Base-by-base conservation (phyloP, 2,113 vertebrate genomes). In the Erythrocebus patas region DNA sequence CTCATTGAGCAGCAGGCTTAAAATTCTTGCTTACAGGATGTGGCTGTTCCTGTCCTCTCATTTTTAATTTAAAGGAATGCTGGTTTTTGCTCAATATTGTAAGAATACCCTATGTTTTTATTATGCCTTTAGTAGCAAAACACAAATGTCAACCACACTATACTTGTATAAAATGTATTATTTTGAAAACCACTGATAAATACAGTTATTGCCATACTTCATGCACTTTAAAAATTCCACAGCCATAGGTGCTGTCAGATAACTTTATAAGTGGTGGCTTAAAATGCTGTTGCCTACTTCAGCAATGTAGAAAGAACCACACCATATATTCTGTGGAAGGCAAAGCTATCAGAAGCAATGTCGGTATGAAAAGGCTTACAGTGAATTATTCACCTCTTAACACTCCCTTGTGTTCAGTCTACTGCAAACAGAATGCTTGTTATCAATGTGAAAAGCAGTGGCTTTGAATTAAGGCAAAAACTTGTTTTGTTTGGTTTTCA, bases 311-410 rank as follows among this genome's bases (percentile, higher is more conserved):
- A 89, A 96, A 95, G 96, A 96, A 96, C 92, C 72, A 94, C 72
- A 96, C 92, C 76, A 95, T 98, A 95, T 97, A 97, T 98, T 97
- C 96, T 96, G 73, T 93, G 43, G 94, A 93, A 98, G 96, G 95
- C 87, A 97, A 96, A 97, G 61, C 97, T 96, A 97, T 96, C 96
- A 96, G 93, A 97, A 96, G 66, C 76, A 91, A 61, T 89, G 95
- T 93, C 38, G 10, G 95, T 95, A 73, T 97, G 95, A 97, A 97
- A 97, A 96, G 94, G 27, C 90, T 97, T 91, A 94, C 97, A 96
- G 95, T 98, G 96, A 98, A 97, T 98, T 97, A 98, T 97, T 97
- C 93, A 64, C 95, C 96, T 97, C 84, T 97, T 97, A 97, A 96
- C 94, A 95, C 72, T 97, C 95, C 88, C 88, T 96, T 96, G 96